Percentiles rank a stretch among this genome's conserved stretches.
These are phyloP conservation scores for Megaceryle maxima DNA, from an alignment of 2,113 vertebrate genomes.

Conservation along the genomic window DNA sequence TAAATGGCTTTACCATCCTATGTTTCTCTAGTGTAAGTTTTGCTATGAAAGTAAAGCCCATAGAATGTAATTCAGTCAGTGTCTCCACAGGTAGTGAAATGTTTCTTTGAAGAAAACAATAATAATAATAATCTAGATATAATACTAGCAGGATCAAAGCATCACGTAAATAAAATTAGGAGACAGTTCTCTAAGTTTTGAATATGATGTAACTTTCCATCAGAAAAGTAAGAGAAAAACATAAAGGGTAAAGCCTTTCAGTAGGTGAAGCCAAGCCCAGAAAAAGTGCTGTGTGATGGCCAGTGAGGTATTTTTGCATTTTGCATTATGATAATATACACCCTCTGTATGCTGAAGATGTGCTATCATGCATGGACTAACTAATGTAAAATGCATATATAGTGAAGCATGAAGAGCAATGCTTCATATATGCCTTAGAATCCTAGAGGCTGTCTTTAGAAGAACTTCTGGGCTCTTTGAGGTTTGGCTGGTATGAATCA, in stretches of 20 bases:
- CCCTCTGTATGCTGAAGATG: not conserved
- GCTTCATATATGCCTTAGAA: not conserved
- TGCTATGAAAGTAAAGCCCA: not conserved
- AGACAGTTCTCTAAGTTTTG: not conserved
- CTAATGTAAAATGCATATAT: not conserved
- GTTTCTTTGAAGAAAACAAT: not conserved
- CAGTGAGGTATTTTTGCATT: not conserved
- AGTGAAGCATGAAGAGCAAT: not conserved
- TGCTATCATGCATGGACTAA: not conserved
- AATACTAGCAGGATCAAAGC: not conserved
- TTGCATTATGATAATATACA: not conserved
- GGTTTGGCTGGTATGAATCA: not conserved
- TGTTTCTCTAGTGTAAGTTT: not conserved
- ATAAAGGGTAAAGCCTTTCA: not conserved
- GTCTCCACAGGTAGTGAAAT: not conserved
- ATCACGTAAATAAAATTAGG: not conserved
- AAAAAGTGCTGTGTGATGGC: not conserved
- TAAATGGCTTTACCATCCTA: not conserved
- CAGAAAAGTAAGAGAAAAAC: not conserved
- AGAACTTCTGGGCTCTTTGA: not conserved
- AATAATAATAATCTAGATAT: not conserved
- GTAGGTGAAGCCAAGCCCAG: not conserved
- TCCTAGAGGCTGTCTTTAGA: not conserved
- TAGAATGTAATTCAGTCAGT: not conserved
- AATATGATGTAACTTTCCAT: not conserved